These are phyloP conservation scores for Bombus waltoni DNA, from an alignment of 1,140 invertebrate species.

Conservation along the genomic window DNA sequence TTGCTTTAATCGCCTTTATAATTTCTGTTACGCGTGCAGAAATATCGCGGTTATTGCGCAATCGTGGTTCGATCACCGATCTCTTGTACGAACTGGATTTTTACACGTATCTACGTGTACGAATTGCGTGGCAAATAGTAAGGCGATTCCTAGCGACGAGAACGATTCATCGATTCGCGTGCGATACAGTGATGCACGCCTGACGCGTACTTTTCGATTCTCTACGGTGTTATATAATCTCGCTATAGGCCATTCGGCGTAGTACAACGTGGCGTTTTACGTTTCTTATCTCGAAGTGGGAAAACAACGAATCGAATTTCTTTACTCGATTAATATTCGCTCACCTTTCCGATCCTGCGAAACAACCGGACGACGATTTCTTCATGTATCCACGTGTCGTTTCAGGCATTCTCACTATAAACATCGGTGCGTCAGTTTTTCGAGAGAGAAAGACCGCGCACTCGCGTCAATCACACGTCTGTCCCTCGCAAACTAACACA, in stretches of 20 bases:
- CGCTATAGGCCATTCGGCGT: too few relatives aligned
- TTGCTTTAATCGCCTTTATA: background rate
- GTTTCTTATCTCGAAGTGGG: background rate
- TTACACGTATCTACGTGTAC: background rate
- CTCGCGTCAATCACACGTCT: conserved; percentile 59
- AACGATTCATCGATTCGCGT: background rate
- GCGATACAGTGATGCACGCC: background rate
- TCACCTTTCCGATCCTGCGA: conserved; percentile 8
- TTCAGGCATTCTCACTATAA: conserved; percentile 46
- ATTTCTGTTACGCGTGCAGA: background rate
- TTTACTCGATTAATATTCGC: background rate
- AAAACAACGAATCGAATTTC: background rate
- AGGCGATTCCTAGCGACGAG: background rate
- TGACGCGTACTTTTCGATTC: conserved; percentile 3
- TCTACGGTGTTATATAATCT: conserved; percentile 9
- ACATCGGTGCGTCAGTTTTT: conserved; percentile 45
- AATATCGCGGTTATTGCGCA: conserved; percentile 17
- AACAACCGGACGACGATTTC: conserved; percentile 11
- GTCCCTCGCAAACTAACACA: background rate
- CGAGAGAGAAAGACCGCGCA: conserved; percentile 23
- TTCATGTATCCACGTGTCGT: conserved; percentile 69
- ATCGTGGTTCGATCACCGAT: background rate
- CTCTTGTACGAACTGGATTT: background rate
- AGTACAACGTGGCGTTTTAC: background rate
- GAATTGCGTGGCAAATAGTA: too few relatives aligned